Evolutionary conservation across 2,888 invertebrate species (phyloP).

Genomic region (Palloptera scutellata): DNA sequence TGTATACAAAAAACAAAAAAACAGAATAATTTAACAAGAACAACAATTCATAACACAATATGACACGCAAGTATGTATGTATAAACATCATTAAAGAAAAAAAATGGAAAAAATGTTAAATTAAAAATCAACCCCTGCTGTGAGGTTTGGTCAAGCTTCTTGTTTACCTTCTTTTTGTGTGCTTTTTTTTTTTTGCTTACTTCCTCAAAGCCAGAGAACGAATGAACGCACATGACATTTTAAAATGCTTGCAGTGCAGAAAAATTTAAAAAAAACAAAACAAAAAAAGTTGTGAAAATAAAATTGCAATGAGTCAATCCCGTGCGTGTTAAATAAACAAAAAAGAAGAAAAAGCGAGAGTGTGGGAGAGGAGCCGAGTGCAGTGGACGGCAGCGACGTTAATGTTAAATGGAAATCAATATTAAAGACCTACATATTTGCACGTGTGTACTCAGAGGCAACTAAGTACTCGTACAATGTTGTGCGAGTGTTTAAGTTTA

Average conservation of each 20-base stretch:
- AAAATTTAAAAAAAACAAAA: background rate
- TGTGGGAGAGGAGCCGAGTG: too few species aligned
- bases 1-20: conserved; percentile 13
- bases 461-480: too few species aligned
- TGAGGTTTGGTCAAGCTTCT: conserved; percentile 27
- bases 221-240: background rate
- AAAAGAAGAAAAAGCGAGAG: background rate
- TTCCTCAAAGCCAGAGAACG: background rate
- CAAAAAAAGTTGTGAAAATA: background rate
- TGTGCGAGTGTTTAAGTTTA: too few species aligned
- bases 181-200: conserved; percentile 18
- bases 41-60: conserved; percentile 25
- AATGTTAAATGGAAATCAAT: too few species aligned
- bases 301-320: conserved; percentile 11
- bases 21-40: conserved; percentile 1
- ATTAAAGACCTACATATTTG: too few species aligned
- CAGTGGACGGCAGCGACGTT: too few species aligned
- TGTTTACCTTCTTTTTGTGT: conserved; percentile 21
- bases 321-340: conserved; percentile 9
- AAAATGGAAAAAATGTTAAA: background rate
- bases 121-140: conserved; percentile 29
- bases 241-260: conserved; percentile 28
- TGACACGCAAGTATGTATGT: conserved; percentile 30
- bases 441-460: too few species aligned
- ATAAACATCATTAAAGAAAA: conserved; percentile 27